These are phyloP conservation scores for Onychomys torridus DNA, from an alignment of 2,797 vertebrate genomes.

Conservation along the genomic window DNA sequence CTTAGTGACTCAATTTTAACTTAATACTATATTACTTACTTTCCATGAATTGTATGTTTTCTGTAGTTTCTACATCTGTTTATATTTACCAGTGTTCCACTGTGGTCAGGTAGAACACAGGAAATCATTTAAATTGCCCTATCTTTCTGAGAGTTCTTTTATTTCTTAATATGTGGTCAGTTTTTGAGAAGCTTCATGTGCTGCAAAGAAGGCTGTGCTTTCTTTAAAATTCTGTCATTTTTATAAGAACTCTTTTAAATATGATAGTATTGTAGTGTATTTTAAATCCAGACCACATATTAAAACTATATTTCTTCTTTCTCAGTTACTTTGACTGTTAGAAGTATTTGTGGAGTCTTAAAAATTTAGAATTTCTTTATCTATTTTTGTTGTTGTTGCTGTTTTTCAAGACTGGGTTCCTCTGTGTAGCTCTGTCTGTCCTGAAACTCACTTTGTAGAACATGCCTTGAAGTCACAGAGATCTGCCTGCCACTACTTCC, in stretches of 20 bases:
- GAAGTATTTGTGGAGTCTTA: background rate
- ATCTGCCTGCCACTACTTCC: background rate
- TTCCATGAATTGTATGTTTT: background rate
- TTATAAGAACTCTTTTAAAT: background rate
- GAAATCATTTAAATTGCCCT: background rate
- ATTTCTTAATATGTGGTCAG: background rate
- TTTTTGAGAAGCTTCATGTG: background rate
- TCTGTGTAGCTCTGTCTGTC: background rate
- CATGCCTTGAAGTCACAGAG: background rate
- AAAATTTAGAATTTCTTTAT: background rate
- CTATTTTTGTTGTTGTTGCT: background rate
- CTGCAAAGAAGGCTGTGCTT: background rate
- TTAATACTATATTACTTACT: background rate
- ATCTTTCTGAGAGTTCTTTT: background rate
- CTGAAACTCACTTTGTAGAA: background rate
- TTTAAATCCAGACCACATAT: background rate
- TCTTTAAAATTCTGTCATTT: background rate
- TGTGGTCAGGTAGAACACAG: background rate
- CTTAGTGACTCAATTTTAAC: background rate
- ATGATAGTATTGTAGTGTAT: background rate
- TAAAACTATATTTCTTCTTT: background rate
- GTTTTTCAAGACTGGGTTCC: background rate
- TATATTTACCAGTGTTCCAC: background rate
- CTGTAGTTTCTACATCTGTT: background rate
- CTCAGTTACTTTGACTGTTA: background rate